These are phyloP conservation scores for Misgurnus anguillicaudatus DNA, from an alignment of 2,113 vertebrate species.

Conservation along the genomic window DNA sequence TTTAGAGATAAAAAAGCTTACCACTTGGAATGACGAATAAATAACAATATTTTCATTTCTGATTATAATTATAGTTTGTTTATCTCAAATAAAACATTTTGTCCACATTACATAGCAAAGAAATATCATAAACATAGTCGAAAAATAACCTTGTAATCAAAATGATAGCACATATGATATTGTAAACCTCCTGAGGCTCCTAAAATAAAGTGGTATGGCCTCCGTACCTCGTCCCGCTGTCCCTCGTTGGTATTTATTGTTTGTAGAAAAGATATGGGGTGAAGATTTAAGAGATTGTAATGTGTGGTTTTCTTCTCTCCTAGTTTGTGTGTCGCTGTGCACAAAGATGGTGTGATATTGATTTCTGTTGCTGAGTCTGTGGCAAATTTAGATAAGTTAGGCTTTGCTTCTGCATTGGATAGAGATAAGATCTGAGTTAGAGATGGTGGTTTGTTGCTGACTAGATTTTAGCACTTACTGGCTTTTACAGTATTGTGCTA, in stretches of 20 bases:
- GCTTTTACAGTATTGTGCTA: not conserved
- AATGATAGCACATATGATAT: not conserved
- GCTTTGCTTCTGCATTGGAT: constrained; percentile 5
- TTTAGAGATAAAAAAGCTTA: too few relatives aligned
- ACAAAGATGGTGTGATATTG: constrained; percentile 30
- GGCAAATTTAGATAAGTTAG: constrained; percentile 42
- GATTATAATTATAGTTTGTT: not conserved
- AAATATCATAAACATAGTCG: not conserved
- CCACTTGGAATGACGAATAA: too few relatives aligned
- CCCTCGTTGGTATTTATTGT: constrained; percentile 18
- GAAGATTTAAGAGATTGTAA: constrained; percentile 37
- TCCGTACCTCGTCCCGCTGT: constrained; percentile 28
- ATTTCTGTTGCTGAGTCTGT: constrained; percentile 33
- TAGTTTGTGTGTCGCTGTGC: constrained; percentile 8
- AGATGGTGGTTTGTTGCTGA: constrained; percentile 24
- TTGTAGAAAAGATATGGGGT: constrained; percentile 34
- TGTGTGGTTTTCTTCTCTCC: not conserved
- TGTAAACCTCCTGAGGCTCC: not conserved
- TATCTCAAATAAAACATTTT: not conserved
- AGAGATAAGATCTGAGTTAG: constrained; percentile 10
- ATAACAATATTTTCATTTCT: not conserved
- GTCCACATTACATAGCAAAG: not conserved
- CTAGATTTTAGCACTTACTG: constrained; percentile 22
- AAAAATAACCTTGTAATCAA: not conserved
- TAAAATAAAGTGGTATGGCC: constrained; percentile 42